Conservation (phyloP, 2,888 invertebrate species). For the Stenoptilia bipunctidactyla region DNA sequence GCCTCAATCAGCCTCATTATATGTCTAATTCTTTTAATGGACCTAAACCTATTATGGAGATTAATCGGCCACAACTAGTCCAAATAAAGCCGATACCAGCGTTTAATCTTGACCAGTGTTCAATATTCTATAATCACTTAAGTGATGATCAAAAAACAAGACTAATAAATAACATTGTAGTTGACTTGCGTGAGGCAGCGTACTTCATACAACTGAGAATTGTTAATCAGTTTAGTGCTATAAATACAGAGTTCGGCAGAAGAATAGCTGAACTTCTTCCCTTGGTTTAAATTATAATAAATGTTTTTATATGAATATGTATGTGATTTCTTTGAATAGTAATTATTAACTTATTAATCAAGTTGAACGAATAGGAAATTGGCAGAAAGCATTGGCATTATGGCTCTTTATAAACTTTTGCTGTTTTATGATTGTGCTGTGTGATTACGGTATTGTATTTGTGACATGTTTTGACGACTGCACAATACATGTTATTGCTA, state of each 20-base stretch:
- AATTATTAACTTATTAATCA: too few relatives aligned
- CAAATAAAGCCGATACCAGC: not conserved
- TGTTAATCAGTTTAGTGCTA: constrained; percentile 83
- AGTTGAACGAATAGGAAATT: too few relatives aligned
- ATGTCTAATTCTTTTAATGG: constrained; percentile 91
- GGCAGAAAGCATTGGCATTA: too few relatives aligned
- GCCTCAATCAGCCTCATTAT: constrained; percentile 87
- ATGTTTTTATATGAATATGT: too few relatives aligned
- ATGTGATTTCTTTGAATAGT: too few relatives aligned
- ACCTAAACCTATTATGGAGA: constrained; percentile 71
- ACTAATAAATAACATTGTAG: constrained; percentile 82
- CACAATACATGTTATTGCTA: too few relatives aligned
- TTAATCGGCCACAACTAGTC: not conserved
- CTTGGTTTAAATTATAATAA: too few relatives aligned
- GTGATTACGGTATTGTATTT: too few relatives aligned
- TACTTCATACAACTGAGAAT: constrained; percentile 72
- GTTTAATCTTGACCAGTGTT: constrained; percentile 80
- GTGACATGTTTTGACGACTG: too few relatives aligned
- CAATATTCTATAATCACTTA: constrained; percentile 81
- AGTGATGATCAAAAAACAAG: constrained; percentile 76
- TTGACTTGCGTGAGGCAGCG: constrained; percentile 74
- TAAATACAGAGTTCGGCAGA: constrained; percentile 82
- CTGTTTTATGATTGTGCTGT: too few relatives aligned
- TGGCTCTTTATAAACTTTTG: too few relatives aligned
- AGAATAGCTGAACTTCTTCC: constrained; percentile 20